A percentile compares a stretch with the other conserved stretches of the same genome.
These are phyloP conservation scores for Pseudomyrmex dendroicus DNA, from an alignment of 1,140 invertebrate species.

Conservation along the genomic window DNA sequence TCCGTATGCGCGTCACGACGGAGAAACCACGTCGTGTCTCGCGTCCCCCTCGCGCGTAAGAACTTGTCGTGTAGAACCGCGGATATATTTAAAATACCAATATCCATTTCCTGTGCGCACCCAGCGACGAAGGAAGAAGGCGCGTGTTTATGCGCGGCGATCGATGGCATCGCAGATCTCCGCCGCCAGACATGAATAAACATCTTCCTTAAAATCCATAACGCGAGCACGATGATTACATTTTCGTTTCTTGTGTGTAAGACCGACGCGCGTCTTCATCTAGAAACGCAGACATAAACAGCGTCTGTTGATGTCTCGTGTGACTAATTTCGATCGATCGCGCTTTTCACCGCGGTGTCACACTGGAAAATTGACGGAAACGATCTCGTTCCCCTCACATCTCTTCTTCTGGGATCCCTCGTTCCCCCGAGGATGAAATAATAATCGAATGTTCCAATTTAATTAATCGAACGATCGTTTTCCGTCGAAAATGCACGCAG, in stretches of 20 bases:
- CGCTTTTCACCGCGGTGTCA: constrained; percentile 15
- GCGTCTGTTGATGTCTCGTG: constrained; percentile 47
- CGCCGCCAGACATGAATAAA: constrained; percentile 50
- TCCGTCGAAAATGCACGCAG: background rate
- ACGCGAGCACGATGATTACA: constrained; percentile 20
- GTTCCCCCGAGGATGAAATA: too few relatives aligned
- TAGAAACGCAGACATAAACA: constrained; percentile 43
- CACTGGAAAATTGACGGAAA: constrained; percentile 7
- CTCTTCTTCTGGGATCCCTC: background rate
- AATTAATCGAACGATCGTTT: background rate
- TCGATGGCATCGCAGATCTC: background rate
- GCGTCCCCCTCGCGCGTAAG: constrained; percentile 10
- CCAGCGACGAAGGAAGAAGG: background rate
- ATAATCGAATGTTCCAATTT: background rate
- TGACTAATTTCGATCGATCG: constrained; percentile 22
- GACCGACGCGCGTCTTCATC: constrained; percentile 35
- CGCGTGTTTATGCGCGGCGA: constrained; percentile 29
- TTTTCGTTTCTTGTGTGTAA: constrained; percentile 30
- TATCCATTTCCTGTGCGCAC: constrained; percentile 26
- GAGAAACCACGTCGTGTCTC: constrained; percentile 29
- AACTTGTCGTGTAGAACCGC: constrained; percentile 23
- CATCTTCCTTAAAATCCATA: constrained; percentile 51
- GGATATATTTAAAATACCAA: constrained; percentile 47
- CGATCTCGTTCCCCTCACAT: background rate
- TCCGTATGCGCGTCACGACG: constrained; percentile 52